Base-by-base conservation (phyloP, 2,888 invertebrate species). In the Mantis religiosa region DNA sequence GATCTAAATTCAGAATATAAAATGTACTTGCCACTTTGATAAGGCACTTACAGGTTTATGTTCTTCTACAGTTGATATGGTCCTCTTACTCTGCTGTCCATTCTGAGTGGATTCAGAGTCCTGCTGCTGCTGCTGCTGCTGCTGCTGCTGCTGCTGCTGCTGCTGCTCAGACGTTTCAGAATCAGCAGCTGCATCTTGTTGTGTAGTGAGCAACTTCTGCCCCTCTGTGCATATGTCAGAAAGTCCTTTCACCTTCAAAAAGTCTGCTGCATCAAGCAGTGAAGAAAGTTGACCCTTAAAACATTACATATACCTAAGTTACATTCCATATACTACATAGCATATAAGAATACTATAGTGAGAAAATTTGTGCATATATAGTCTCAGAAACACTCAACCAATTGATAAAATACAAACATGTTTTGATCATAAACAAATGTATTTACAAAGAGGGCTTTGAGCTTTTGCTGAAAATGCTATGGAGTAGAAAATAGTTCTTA, bases 181-280 rank as follows among this genome's bases (percentile, higher is more conserved):
- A 20, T 28, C 34, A 34, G 34, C 34, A 34, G 34, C n/a, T 47
- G 25, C 14, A n/a, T 82, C 82, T 82, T 82, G 25, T 82, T 82
- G 3, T 82, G 82, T n/a, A n/a, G 0, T 82, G 9, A n/a, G 8
- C 82, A 82, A 8, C 27, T 25, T 82, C n/a, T 47, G 9, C 27
- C n/a, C 14, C 47, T 89, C 84, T 8, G 54, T 41, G n/a, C 82
- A 54, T n/a, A 85, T 83, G 20, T 89, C 89, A n/a, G 89, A 89
- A 20, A 89, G 84, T 4, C 89, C 89, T 15, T 47, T 54, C 6
- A 89, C 82, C 82, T 89, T 89, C 88, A 89, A 82, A 7, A 30
- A 83, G 7, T 88, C 85, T 4, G 89, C 89, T 30, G 88, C 84
- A 4, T 89, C 89, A 25, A 89, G 54, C 28, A 89, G 82, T 28